These are phyloP conservation scores for Whitmania pigra DNA, from an alignment of 1,140 invertebrate genomes.

Conservation along the genomic window DNA sequence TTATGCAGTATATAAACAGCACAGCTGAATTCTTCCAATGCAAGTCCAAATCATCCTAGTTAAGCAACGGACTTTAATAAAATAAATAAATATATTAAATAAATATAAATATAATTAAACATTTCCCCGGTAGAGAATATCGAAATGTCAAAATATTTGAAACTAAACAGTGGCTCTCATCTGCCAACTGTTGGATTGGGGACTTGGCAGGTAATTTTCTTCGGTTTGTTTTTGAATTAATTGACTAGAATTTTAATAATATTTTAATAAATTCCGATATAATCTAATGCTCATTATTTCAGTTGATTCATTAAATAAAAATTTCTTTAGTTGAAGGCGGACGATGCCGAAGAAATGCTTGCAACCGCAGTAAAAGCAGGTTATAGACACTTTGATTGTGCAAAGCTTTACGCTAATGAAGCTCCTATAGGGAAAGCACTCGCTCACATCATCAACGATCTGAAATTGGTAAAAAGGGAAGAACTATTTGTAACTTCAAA, in stretches of 20 bases:
- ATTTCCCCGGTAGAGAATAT: no score
- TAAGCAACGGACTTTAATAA: no score
- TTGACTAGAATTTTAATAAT: no score
- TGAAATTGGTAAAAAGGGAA: slow-evolving; percentile 53
- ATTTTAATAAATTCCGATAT: no score
- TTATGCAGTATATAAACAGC: no score
- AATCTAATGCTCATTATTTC: no score
- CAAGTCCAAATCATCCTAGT: no score
- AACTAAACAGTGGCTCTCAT: slow-evolving; percentile 40
- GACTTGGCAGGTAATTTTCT: slow-evolving; percentile 56
- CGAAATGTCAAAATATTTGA: no score
- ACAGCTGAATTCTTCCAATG: no score
- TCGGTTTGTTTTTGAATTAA: no score
- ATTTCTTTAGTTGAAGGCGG: slow-evolving; percentile 51
- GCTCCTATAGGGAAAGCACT: slow-evolving; percentile 66
- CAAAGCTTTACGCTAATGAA: slow-evolving; percentile 71
- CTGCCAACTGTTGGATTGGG: slow-evolving; percentile 61
- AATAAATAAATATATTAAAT: no score
- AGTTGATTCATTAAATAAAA: slow-evolving; percentile 1
- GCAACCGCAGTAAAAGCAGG: slow-evolving; percentile 66
- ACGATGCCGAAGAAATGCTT: slow-evolving; percentile 59
- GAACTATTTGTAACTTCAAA: slow-evolving; percentile 66
- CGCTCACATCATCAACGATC: slow-evolving; percentile 55
- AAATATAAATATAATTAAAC: no score
- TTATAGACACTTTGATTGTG: slow-evolving; percentile 80